phyloP scores from a whole-genome alignment of 2,888 invertebrate species.

The Xanthia togata region DNA sequence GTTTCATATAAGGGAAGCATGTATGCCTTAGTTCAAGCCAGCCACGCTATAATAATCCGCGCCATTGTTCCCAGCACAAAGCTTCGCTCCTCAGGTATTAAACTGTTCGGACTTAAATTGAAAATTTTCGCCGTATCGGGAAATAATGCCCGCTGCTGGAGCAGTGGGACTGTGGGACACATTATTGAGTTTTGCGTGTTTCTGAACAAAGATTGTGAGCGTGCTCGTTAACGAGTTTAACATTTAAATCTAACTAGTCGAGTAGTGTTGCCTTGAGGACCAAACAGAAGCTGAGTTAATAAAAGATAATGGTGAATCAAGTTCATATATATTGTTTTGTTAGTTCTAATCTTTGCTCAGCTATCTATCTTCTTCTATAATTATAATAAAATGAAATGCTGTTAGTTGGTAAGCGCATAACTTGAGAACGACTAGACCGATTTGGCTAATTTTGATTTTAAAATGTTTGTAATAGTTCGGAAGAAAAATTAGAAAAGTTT shows the following conservation, averaged over 20 bases:
- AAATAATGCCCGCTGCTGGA: constrained; percentile 67
- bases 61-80: constrained; percentile 70
- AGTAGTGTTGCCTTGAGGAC: constrained; percentile 4
- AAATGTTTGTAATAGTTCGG: background rate
- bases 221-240: constrained; percentile 48
- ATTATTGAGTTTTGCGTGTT: constrained; percentile 65
- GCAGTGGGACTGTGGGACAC: constrained; percentile 53
- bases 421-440: background rate
- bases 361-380: background rate
- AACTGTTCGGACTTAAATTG: constrained; percentile 73
- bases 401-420: background rate
- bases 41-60: constrained; percentile 66
- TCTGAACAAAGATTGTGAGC: constrained; percentile 53
- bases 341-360: background rate
- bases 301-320: background rate
- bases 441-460: background rate
- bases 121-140: constrained; percentile 71
- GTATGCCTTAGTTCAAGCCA: constrained; percentile 49
- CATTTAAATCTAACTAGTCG: constrained; percentile 31
- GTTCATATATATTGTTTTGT: background rate
- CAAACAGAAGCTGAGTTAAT: background rate
- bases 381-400: background rate
- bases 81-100: constrained; percentile 69
- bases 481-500: background rate
- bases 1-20: constrained; percentile 45